These are phyloP conservation scores for Sicus ferrugineus DNA, from an alignment of 2,888 invertebrate species.

Conservation along the genomic window DNA sequence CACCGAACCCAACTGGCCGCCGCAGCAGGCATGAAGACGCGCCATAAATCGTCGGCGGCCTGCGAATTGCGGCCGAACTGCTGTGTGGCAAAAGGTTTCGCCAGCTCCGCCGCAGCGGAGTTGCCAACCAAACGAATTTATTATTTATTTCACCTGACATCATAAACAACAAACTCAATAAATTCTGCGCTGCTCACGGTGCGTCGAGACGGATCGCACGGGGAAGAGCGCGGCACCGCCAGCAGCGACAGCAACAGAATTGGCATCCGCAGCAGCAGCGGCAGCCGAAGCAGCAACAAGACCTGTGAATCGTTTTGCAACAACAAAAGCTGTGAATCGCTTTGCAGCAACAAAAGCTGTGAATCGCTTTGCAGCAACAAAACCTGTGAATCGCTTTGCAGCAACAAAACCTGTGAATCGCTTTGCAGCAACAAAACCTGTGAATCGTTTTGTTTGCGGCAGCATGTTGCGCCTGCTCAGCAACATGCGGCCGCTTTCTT, in stretches of 20 bases:
- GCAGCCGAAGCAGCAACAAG: constrained; percentile 36
- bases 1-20: not conserved
- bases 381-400: constrained; percentile 41
- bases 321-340: no score
- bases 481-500: constrained; percentile 6
- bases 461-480: constrained; percentile 28
- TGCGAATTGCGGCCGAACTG: constrained; percentile 13
- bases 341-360: no score
- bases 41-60: constrained; percentile 27
- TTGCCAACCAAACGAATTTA: constrained; percentile 61
- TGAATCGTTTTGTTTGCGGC: constrained; percentile 36
- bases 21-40: constrained; percentile 2
- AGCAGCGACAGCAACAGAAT: constrained; percentile 31
- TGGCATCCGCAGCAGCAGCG: constrained; percentile 4
- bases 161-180: constrained; percentile 61
- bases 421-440: constrained; percentile 40
- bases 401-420: constrained; percentile 42
- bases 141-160: constrained; percentile 65
- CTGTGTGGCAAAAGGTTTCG: constrained; percentile 38
- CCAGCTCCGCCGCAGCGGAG: constrained; percentile 30
- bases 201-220: no score
- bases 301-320: constrained; percentile 41
- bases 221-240: constrained; percentile 24
- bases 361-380: no score
- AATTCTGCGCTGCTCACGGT: constrained; percentile 46